Evolutionary conservation across 2,113 vertebrate genomes (phyloP).

Genomic region (Delphinapterus leucas): DNA sequence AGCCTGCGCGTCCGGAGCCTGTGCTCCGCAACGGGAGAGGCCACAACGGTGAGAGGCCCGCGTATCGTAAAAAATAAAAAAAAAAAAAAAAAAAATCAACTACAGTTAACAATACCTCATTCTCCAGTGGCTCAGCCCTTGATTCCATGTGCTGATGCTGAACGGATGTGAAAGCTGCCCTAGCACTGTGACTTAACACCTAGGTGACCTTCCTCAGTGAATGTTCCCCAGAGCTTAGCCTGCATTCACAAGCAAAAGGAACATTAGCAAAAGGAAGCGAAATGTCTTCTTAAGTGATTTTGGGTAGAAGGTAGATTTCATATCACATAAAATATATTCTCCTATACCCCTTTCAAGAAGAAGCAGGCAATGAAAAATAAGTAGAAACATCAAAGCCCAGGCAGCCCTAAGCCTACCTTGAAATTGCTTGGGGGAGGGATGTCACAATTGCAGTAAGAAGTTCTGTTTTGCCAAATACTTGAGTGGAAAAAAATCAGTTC

Average conservation of each 20-base stretch:
- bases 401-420: not conserved
- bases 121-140: not conserved
- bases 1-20: too few species aligned
- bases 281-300: conserved; percentile 1
- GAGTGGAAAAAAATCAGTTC: conserved; percentile 36
- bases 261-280: not conserved
- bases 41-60: too few species aligned
- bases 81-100: too few species aligned
- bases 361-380: conserved; percentile 13
- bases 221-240: not conserved
- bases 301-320: not conserved
- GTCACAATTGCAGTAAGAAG: conserved; percentile 13
- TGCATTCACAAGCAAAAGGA: not conserved
- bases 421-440: not conserved
- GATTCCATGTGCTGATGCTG: too few species aligned
- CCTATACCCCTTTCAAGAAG: not conserved
- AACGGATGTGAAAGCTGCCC: not conserved
- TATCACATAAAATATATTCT: not conserved
- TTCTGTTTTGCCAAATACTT: conserved; percentile 42
- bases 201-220: not conserved
- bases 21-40: too few species aligned
- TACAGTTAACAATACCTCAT: not conserved
- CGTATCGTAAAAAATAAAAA: too few species aligned
- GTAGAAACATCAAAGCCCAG: conserved; percentile 23
- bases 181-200: not conserved